Evolutionary conservation across 2,888 invertebrate species (phyloP).

Genomic region (Nezara viridula): DNA sequence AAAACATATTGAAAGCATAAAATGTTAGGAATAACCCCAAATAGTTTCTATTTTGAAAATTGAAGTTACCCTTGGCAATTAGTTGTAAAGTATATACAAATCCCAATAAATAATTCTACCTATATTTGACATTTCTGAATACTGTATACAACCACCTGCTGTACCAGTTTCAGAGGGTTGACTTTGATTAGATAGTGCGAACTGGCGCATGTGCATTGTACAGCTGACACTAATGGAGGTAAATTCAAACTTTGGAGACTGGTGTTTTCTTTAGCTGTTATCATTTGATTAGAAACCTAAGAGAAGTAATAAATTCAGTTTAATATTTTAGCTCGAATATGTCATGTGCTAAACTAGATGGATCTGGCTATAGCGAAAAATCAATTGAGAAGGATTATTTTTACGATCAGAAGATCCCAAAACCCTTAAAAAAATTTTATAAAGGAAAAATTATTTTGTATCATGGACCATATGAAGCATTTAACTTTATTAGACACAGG

Average conservation of each 20-base stretch:
- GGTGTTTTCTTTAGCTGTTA: not conserved
- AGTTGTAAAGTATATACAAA: not conserved
- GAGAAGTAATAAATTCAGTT: not conserved
- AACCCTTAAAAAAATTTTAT: not conserved
- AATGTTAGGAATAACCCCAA: not conserved
- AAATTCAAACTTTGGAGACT: constrained; percentile 15
- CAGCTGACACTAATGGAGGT: constrained; percentile 2
- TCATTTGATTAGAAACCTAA: not conserved
- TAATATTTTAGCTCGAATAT: not conserved
- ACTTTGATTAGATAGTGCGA: constrained; percentile 44
- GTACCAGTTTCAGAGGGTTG: constrained; percentile 24
- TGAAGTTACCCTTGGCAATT: not conserved
- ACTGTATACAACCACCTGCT: constrained; percentile 34
- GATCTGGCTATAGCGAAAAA: not conserved
- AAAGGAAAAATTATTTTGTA: constrained; percentile 53
- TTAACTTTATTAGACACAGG: constrained; percentile 27
- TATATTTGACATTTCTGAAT: not conserved
- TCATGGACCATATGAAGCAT: constrained; percentile 45
- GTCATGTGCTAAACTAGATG: not conserved
- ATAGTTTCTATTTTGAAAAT: not conserved
- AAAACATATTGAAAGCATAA: constrained; percentile 24
- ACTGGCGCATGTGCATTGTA: constrained; percentile 10
- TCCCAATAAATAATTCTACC: not conserved
- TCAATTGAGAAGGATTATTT: not conserved
- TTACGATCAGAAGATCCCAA: not conserved